Base-by-base conservation (phyloP, 2,797 vertebrate genomes). In the Sebastes wilsoni region DNA sequence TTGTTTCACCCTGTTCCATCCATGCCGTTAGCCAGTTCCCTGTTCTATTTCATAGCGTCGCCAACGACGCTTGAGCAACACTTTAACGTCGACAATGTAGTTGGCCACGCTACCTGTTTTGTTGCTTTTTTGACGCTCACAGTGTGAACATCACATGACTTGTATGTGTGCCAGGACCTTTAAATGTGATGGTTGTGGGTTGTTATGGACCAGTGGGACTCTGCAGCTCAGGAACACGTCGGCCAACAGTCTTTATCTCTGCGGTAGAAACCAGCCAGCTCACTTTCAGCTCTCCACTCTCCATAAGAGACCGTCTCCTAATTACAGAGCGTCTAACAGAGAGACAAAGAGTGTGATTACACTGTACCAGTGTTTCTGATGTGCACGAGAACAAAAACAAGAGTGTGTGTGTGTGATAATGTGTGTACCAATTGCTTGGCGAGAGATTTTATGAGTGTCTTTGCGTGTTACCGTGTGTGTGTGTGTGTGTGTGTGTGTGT, bases 401-500 rank as follows among this genome's bases (percentile, higher is more conserved):
- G 42, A 6, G 42, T 18, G 42, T 46, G 38, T 42, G 36, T 38
- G 81, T 84, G 62, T 69, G 73, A 42, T 42, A 14, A 42, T 71
- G 70, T 70, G 73, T 28, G 64, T 36, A 30, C 64, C 68, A 25
- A 59, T 54, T 36, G 65, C 52, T 66, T 59, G 69, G 66, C 12
- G 38, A 64, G 78, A 66, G 34, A 28, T 38, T 75, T 65, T 27
- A 14, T 8, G 46, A 32, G 49, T 16, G 72, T 76, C 4, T 38
- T 28, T 61, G 46, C 27, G 61, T 52, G 30, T 32, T 42, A 42
- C 38, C 12, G 6, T 4, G n/a, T 18, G 38, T 71, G 49, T 61
- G 75, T 75, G 38, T 78, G 42, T 75, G 69, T 64, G 74, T 73
- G 62, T 72, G 72, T 74, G 69, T 67, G 74, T 73, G 62, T 72